Conservation (phyloP, 2,797 vertebrate species). For the Heteromormyrus szaboi region DNA sequence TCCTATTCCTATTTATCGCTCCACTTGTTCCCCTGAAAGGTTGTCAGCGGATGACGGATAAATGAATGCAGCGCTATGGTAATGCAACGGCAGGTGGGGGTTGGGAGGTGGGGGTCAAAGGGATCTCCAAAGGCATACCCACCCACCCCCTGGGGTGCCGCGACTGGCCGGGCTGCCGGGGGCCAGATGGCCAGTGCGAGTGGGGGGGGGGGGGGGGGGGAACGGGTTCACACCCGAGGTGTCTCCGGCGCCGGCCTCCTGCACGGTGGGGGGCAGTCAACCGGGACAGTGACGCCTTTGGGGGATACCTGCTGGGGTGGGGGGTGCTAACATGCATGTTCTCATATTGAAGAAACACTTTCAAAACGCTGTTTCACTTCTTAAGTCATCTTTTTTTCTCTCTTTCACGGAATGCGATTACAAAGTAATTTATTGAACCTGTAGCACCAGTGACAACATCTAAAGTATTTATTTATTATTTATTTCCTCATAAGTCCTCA, state of each 20-base stretch:
- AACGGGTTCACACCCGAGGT: not conserved
- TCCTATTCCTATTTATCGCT: not conserved
- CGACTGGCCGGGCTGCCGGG: not conserved
- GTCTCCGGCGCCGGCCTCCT: not conserved
- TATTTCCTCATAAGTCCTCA: not conserved
- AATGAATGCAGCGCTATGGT: not conserved
- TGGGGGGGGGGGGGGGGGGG: not conserved
- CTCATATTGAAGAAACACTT: not conserved
- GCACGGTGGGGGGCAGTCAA: not conserved
- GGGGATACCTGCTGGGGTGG: not conserved
- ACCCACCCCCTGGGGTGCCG: not conserved
- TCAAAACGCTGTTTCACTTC: not conserved
- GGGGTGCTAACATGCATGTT: not conserved
- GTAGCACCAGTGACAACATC: not conserved
- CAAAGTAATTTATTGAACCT: not conserved
- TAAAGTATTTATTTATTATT: not conserved
- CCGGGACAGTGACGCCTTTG: not conserved
- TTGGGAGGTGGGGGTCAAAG: not conserved
- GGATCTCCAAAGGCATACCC: not conserved
- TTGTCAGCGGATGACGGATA: not conserved
- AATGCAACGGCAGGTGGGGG: not conserved
- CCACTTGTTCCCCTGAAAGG: not conserved
- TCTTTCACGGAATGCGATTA: not conserved
- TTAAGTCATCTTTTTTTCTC: not conserved
- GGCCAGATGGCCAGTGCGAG: conserved; percentile 12